Evolutionary conservation across 2,113 vertebrate species (phyloP).

Genomic region (Paratilapia polleni): DNA sequence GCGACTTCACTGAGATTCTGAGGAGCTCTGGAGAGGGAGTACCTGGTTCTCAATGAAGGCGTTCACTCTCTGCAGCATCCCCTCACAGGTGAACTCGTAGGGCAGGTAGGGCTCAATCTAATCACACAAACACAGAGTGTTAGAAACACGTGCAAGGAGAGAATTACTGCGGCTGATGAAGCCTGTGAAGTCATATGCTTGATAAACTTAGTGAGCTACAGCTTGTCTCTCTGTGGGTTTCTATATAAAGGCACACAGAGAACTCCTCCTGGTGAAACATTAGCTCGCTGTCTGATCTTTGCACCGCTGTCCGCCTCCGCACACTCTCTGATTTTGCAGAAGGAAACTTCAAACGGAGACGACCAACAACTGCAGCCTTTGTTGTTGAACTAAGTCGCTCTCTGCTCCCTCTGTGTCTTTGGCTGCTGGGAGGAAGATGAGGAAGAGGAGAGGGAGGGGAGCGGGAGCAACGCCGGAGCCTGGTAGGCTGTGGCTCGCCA

Average conservation of each 20-base stretch:
- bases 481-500: slow-evolving; percentile 42
- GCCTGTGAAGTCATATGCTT: neutral
- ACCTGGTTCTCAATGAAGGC: slow-evolving; percentile 98
- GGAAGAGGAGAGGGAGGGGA: neutral
- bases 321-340: neutral
- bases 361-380: slow-evolving; percentile 51
- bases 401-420: neutral
- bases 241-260: neutral
- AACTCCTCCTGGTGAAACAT: slow-evolving; percentile 10
- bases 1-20: neutral
- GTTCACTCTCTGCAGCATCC: slow-evolving; percentile 97
- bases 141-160: neutral
- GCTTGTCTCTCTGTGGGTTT: neutral
- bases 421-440: slow-evolving; percentile 9
- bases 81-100: slow-evolving; percentile 98
- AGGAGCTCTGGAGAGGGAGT: slow-evolving; percentile 10
- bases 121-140: slow-evolving; percentile 24
- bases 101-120: slow-evolving; percentile 98
- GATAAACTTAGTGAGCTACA: neutral
- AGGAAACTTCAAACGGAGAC: slow-evolving; percentile 25
- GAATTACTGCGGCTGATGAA: neutral
- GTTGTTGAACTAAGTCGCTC: slow-evolving; percentile 16
- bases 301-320: neutral
- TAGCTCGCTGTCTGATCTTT: slow-evolving; percentile 6
- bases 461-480: slow-evolving; percentile 43